Percentiles rank a stretch among this genome's conserved stretches.
Evolutionary conservation across 2,888 invertebrate species (phyloP).

Genomic region (Dolomedes plantarius): DNA sequence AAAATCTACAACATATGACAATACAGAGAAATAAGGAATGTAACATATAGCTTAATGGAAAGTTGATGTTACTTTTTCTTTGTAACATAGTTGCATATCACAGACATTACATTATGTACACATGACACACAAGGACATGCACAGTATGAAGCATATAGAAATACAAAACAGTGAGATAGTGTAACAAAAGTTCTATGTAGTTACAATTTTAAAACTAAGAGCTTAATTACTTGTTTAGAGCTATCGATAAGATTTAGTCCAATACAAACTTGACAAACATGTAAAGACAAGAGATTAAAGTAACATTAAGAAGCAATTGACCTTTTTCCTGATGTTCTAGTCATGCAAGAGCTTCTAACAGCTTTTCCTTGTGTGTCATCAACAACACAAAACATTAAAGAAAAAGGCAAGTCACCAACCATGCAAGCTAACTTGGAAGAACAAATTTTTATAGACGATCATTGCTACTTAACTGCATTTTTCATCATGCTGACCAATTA

Average conservation of each 20-base stretch:
- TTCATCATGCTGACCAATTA: too few species aligned
- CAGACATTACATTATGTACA: constrained; percentile 63
- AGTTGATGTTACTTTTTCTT: not conserved
- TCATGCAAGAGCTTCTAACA: not conserved
- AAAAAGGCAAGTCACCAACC: constrained; percentile 70
- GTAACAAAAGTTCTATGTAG: too few species aligned
- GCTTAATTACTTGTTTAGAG: too few species aligned
- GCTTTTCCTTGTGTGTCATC: constrained; percentile 40
- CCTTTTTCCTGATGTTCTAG: not conserved
- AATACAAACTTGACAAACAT: too few species aligned
- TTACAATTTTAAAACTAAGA: too few species aligned
- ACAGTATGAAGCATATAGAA: not conserved
- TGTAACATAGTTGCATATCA: constrained; percentile 51
- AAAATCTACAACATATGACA: not conserved
- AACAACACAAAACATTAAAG: constrained; percentile 31
- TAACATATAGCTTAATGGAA: constrained; percentile 4
- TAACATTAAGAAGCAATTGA: not conserved
- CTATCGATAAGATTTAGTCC: too few species aligned
- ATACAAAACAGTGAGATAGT: too few species aligned
- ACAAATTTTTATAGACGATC: not conserved
- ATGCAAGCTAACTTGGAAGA: constrained; percentile 46
- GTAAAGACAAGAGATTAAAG: too few species aligned
- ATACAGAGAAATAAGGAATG: not conserved
- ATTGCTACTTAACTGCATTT: not conserved
- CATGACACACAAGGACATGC: constrained; percentile 43